Evolutionary conservation across 2,113 vertebrate genomes (phyloP).

Genomic region (Zingel zingel): DNA sequence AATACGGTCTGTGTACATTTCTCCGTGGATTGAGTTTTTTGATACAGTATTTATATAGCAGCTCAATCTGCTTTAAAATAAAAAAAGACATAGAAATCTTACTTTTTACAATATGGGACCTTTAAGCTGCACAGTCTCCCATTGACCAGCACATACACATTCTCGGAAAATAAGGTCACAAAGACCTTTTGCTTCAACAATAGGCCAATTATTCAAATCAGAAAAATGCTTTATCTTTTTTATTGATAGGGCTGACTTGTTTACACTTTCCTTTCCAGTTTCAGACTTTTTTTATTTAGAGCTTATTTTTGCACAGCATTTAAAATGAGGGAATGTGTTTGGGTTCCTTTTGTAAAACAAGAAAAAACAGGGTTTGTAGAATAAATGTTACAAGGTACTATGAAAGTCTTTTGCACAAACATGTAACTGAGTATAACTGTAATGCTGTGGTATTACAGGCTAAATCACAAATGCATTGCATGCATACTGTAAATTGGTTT

Average conservation of each 20-base stretch:
- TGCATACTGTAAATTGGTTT: too few relatives aligned
- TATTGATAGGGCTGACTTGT: background rate
- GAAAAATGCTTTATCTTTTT: background rate
- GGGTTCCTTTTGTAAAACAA: background rate
- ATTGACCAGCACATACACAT: background rate
- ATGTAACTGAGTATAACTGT: background rate
- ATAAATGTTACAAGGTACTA: background rate
- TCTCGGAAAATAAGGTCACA: constrained; percentile 10
- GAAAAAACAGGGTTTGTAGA: background rate
- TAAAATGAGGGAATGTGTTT: background rate
- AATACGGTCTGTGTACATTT: too few relatives aligned
- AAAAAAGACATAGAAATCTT: too few relatives aligned
- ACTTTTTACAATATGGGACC: too few relatives aligned
- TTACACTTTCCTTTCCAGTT: background rate
- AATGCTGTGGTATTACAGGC: background rate
- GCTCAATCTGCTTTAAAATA: too few relatives aligned
- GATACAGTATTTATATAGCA: too few relatives aligned
- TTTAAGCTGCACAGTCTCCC: constrained; percentile 3
- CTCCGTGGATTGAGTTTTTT: too few relatives aligned
- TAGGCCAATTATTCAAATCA: background rate
- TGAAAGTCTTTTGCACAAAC: background rate
- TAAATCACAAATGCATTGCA: background rate
- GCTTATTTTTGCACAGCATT: background rate
- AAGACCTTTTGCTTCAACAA: background rate
- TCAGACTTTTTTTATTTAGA: background rate